Evolutionary conservation across 2,797 vertebrate species (phyloP), one percentile per base, ranked within the genome.

Genomic region (Menidia menidia): DNA sequence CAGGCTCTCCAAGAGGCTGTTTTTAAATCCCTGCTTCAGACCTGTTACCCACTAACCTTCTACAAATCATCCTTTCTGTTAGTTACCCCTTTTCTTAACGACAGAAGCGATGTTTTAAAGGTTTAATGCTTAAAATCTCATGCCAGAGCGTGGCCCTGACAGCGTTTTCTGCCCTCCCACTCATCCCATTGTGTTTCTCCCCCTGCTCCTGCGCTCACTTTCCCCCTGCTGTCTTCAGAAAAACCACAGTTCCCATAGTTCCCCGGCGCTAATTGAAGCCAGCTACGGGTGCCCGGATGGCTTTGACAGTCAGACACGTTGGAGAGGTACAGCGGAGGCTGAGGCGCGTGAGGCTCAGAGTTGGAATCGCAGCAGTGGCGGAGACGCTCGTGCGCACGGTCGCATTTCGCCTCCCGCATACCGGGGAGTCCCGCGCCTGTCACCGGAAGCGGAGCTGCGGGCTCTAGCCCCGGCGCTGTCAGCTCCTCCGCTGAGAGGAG

Each of bases 341-440:
- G 78, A 81, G 82, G 82, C 85, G 92, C 88, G 81, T 78, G 54
- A 80, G 87, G 92, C 84, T 82, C 85, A 65, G 80, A 90, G 83
- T 87, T 84, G 91, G 87, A 90, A 93, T 91, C 89, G 93, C 94
- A 92, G 92, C 94, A 92, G 92, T 91, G 92, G 88, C 87, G 87
- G 83, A 90, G 88, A 87, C 84, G 88, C 89, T 81, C 83, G 86
- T 80, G 87, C 78, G 82, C 85, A 75, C 84, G 81, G 74, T 82
- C 83, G 82, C 73, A 87, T 68, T 80, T 83, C 70, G 75, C 83
- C 83, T 88, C 85, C 90, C 85, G 81, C 87, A 91, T 88, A 88
- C 83, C 31, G 85, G 89, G 90, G 87, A 90, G 87, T 91, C 87
- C 86, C 89, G 86, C 16, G 70, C 64, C 75, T 84, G 87, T 87